Evolutionary conservation across 92 coral and sea anemone genomes (phyloP).

Genomic region (Scolanthus callimorphus): DNA sequence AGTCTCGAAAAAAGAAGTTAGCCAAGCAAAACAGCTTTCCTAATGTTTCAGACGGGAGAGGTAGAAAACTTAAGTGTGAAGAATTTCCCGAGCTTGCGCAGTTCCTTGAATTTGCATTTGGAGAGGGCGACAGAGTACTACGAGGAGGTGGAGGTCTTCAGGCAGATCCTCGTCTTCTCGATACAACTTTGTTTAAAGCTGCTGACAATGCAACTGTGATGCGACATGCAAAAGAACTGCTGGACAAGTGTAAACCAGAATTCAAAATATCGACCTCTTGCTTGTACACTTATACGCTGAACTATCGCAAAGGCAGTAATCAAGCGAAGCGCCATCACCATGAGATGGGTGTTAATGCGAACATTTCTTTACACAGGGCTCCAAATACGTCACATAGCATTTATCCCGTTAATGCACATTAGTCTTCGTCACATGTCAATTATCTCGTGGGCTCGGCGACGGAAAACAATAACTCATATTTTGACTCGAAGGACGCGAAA

Average conservation of each 20-base stretch:
- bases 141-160: conserved; percentile 59
- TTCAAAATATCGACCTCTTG: conserved; percentile 30
- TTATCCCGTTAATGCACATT: conserved; percentile 39
- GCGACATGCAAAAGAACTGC: conserved; percentile 42
- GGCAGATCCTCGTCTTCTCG: conserved; percentile 40
- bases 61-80: conserved; percentile 49
- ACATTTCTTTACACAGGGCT: conserved; percentile 30
- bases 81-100: conserved; percentile 54
- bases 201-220: conserved; percentile 46
- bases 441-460: conserved; percentile 34
- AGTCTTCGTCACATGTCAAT: conserved; percentile 43
- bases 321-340: conserved; percentile 49
- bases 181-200: conserved; percentile 42
- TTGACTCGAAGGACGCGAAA: conserved; percentile 45
- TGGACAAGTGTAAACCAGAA: conserved; percentile 15
- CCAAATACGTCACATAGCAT: conserved; percentile 38
- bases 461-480: conserved; percentile 24
- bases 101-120: conserved; percentile 52
- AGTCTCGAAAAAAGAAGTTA: neutral
- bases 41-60: conserved; percentile 17
- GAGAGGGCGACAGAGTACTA: conserved; percentile 36
- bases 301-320: conserved; percentile 24
- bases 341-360: conserved; percentile 26
- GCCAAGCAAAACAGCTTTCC: neutral
- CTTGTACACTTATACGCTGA: conserved; percentile 42